Percentiles rank a stretch among this genome's conserved stretches.
phyloP scores from a whole-genome alignment of 2,797 vertebrate genomes.

The Manis crassicaudata region DNA sequence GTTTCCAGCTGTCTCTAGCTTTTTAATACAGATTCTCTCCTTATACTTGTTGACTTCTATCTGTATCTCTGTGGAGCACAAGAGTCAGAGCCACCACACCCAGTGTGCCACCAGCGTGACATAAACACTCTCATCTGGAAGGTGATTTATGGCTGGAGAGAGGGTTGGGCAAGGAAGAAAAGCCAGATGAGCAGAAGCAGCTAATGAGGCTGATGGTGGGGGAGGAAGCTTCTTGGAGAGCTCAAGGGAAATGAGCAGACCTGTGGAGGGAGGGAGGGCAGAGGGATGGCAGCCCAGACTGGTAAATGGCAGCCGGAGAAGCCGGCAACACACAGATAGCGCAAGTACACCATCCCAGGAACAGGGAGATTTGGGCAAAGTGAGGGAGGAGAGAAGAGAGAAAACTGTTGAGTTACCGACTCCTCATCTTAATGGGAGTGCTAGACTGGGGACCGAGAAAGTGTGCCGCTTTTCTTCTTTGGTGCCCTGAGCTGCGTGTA shows the following conservation, averaged over 20 bases:
- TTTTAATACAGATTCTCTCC: not conserved
- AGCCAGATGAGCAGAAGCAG: conserved; percentile 57
- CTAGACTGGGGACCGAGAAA: not conserved
- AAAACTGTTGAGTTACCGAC: conserved; percentile 28
- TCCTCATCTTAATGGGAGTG: conserved; percentile 51
- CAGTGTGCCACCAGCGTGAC: not conserved
- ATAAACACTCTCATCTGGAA: not conserved
- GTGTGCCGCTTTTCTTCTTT: not conserved
- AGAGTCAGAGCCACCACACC: not conserved
- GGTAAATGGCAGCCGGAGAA: conserved; percentile 57
- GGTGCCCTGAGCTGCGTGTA: not conserved
- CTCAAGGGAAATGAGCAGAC: conserved; percentile 62
- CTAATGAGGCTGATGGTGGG: conserved; percentile 52
- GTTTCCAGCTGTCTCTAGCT: not conserved
- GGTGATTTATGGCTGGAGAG: conserved; percentile 50
- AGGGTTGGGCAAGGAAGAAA: conserved; percentile 49
- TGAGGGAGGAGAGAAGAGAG: not conserved
- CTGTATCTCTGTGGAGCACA: conserved; percentile 14
- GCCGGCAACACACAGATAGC: conserved; percentile 64
- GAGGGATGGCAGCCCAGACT: conserved; percentile 54
- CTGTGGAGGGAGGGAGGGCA: conserved; percentile 53
- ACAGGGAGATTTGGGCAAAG: conserved; percentile 5
- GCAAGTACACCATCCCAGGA: conserved; percentile 57
- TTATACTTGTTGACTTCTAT: not conserved
- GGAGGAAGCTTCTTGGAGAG: conserved; percentile 51